Evolutionary conservation across 2,113 vertebrate species (phyloP).

Genomic region (Reinhardtius hippoglossoides): DNA sequence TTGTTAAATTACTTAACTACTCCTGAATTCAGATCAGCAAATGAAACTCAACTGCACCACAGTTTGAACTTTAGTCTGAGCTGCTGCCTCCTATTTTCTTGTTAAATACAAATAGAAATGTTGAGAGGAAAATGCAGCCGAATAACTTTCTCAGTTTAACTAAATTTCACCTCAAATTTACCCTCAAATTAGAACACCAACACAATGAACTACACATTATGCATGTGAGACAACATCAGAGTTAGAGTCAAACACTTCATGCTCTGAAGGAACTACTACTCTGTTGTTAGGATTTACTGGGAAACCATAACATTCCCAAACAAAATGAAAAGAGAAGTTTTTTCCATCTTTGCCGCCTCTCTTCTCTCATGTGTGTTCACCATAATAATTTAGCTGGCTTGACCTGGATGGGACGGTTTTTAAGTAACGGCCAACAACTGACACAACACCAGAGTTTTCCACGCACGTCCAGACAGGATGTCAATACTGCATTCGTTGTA

Average conservation of each 20-base stretch:
- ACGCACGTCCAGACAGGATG: not conserved
- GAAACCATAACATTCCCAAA: not conserved
- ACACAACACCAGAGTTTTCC: not conserved
- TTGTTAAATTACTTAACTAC: no score
- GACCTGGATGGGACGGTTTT: conserved; percentile 5
- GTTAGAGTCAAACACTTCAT: not conserved
- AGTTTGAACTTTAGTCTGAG: no score
- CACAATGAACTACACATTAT: not conserved
- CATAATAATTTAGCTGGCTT: conserved; percentile 3
- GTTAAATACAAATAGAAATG: no score
- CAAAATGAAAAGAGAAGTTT: conserved; percentile 1
- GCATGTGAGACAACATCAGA: not conserved
- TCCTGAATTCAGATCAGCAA: no score
- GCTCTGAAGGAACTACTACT: not conserved
- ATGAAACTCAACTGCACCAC: no score
- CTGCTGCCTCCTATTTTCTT: no score
- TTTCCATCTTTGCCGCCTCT: not conserved
- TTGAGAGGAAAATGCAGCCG: no score
- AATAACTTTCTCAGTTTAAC: no score
- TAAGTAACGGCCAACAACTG: conserved; percentile 18
- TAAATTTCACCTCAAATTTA: no score
- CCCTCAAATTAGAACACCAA: not conserved
- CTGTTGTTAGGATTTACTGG: not conserved
- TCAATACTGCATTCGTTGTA: conserved; percentile 1
- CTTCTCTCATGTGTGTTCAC: conserved; percentile 26